Conservation (phyloP, 2,797 vertebrate species). For the Craterocephalus amniculus region DNA sequence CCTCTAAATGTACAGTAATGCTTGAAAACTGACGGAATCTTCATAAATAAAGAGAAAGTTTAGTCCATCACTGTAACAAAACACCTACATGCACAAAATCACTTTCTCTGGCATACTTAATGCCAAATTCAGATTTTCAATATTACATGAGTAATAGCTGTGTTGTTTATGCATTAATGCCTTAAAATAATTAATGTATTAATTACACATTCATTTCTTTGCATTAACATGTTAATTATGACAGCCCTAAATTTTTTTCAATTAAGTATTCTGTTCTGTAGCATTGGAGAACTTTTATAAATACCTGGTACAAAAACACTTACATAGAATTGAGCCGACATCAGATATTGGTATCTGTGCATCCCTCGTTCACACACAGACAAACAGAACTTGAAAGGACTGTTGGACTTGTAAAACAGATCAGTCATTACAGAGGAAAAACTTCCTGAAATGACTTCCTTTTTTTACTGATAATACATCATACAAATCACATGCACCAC, state of each 20-base stretch:
- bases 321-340: too few species aligned
- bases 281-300: not conserved
- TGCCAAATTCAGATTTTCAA: not conserved
- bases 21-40: not conserved
- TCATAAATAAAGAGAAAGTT: not conserved
- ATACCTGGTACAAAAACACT: too few species aligned
- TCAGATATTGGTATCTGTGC: not conserved
- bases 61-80: too few species aligned
- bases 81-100: too few species aligned
- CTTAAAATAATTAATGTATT: not conserved
- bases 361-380: slow-evolving; percentile 20
- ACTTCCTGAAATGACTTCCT: slow-evolving; percentile 34
- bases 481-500: slow-evolving; percentile 65
- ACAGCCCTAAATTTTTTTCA: not conserved
- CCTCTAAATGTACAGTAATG: not conserved
- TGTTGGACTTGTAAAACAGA: slow-evolving; percentile 28
- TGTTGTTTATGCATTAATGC: not conserved
- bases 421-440: slow-evolving; percentile 44
- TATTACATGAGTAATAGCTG: not conserved
- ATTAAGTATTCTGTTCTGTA: not conserved
- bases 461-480: slow-evolving; percentile 14
- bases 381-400: slow-evolving; percentile 27
- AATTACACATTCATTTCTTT: not conserved
- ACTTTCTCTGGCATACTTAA: too few species aligned
- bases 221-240: not conserved